Percentiles rank a stretch among this genome's conserved stretches.
Evolutionary conservation across 2,113 vertebrate genomes (phyloP).

Genomic region (Cygnus atratus): DNA sequence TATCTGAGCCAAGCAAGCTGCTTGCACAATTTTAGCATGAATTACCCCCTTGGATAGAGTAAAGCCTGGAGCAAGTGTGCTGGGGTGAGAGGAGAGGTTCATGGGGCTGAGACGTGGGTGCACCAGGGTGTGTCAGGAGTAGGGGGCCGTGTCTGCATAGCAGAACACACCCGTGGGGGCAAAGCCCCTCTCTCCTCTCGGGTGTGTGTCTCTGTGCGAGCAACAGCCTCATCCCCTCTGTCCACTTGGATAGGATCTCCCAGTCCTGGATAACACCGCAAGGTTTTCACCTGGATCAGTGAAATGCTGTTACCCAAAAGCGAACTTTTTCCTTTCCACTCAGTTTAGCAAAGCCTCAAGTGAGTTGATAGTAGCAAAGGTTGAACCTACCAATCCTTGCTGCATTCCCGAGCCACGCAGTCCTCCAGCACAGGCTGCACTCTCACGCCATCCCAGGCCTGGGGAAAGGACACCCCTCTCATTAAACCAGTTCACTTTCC

Average conservation of each 20-base stretch:
- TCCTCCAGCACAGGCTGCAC: not conserved
- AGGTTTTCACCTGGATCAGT: not conserved
- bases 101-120: not conserved
- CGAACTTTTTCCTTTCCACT: not conserved
- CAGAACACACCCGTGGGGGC: not conserved
- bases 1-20: not conserved
- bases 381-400: not conserved
- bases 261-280: not conserved
- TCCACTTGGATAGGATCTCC: not conserved
- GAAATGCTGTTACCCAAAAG: not conserved
- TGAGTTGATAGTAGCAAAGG: not conserved
- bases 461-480: not conserved
- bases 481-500: not conserved
- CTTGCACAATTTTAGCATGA: not conserved
- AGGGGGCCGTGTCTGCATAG: not conserved
- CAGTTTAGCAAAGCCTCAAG: not conserved
- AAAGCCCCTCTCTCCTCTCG: not conserved
- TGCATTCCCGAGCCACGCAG: not conserved
- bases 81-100: not conserved
- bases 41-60: not conserved
- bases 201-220: fast-evolving
- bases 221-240: not conserved
- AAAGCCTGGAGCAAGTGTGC: not conserved
- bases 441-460: fast-evolving
- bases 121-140: not conserved